These are phyloP conservation scores for Drosophila antonietae DNA, from an alignment of 2,888 invertebrate species.

Conservation along the genomic window DNA sequence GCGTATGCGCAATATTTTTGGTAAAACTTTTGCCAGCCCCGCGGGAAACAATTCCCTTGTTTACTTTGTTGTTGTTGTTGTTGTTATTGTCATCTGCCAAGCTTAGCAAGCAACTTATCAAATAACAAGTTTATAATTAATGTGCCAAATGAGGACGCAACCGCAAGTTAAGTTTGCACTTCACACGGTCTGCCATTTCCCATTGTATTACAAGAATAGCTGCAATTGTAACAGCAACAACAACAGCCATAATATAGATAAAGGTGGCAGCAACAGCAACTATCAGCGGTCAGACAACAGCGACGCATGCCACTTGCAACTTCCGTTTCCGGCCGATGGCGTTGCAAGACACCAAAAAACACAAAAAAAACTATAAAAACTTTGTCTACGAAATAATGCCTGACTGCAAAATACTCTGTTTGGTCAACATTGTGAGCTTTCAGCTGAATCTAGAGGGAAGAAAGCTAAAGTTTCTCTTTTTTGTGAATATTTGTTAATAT, in stretches of 20 bases:
- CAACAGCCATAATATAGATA: slow-evolving; percentile 2
- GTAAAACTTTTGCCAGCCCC: slow-evolving; percentile 1
- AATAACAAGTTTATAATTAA: slow-evolving; percentile 62
- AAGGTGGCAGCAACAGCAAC: slow-evolving; percentile 7
- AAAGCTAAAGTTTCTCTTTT: background rate
- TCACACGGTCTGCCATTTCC: slow-evolving; percentile 33
- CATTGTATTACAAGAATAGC: slow-evolving; percentile 8
- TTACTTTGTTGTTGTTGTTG: background rate
- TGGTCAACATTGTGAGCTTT: background rate
- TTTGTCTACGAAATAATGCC: background rate
- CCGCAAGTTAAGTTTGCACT: slow-evolving; percentile 36
- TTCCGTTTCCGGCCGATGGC: slow-evolving; percentile 66
- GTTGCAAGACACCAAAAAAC: slow-evolving; percentile 28
- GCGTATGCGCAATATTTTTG: slow-evolving; percentile 60
- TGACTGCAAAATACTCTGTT: background rate
- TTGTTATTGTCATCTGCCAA: slow-evolving; percentile 10
- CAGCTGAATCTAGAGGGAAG: too few relatives aligned
- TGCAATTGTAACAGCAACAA: slow-evolving; percentile 6
- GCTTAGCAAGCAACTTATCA: slow-evolving; percentile 46
- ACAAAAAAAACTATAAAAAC: background rate
- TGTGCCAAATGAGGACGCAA: slow-evolving; percentile 43
- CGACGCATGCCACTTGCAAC: slow-evolving; percentile 75
- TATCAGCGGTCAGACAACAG: slow-evolving; percentile 45
- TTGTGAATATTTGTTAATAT: background rate
- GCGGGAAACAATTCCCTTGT: slow-evolving; percentile 8